These are phyloP conservation scores for Cyclopterus lumpus DNA, from an alignment of 2,797 vertebrate genomes.

Conservation along the genomic window DNA sequence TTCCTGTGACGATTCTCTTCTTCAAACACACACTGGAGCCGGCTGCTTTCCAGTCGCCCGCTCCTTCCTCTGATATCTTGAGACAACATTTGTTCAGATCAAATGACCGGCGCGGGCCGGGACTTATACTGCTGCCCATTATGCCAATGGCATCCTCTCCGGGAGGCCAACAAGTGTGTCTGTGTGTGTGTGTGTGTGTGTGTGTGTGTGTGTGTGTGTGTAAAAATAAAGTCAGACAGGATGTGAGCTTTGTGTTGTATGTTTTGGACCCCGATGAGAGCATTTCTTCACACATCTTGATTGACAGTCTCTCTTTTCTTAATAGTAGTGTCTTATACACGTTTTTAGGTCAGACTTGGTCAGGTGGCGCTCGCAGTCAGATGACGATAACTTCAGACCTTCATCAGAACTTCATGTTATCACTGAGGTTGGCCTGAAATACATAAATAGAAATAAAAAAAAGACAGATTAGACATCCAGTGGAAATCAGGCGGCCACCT, in stretches of 20 bases:
- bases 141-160: conserved; percentile 12
- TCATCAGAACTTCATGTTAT: conserved; percentile 22
- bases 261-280: background rate
- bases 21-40: conserved; percentile 49
- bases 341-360: background rate
- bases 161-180: conserved; percentile 12
- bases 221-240: background rate
- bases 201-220: background rate
- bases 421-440: conserved; percentile 59
- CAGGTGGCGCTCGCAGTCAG: background rate
- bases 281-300: background rate
- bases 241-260: background rate
- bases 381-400: background rate
- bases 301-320: background rate
- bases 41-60: conserved; percentile 25
- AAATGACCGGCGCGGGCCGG: conserved; percentile 35
- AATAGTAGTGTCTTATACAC: background rate
- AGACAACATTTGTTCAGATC: conserved; percentile 76
- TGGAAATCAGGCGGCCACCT: background rate
- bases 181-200: too few species aligned
- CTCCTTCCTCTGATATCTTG: conserved; percentile 63
- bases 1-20: conserved; percentile 2
- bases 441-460: conserved; percentile 24
- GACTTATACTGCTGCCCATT: conserved; percentile 54
- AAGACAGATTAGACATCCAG: background rate